These are phyloP conservation scores for Ciconia maguari DNA, from an alignment of 2,113 vertebrate species.

Conservation along the genomic window DNA sequence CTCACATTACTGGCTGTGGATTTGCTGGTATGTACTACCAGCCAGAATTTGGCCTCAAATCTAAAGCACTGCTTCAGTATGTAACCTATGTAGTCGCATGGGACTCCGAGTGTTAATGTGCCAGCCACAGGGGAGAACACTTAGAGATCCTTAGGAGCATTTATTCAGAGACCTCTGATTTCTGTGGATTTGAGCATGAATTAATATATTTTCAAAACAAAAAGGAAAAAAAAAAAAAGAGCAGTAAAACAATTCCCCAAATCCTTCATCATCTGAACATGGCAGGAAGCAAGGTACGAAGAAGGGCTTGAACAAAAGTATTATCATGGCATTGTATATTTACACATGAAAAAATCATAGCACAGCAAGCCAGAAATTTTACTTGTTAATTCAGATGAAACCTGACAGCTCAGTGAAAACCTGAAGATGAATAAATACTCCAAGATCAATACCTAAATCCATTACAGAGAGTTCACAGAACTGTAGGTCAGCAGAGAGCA, in stretches of 20 bases:
- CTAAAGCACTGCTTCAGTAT: not conserved
- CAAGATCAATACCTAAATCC: constrained; percentile 22
- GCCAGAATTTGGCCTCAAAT: not conserved
- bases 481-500: not conserved
- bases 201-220: not conserved
- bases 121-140: not conserved
- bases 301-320: not conserved
- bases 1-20: not conserved
- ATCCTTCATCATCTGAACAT: not conserved
- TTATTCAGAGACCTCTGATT: not conserved
- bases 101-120: not conserved
- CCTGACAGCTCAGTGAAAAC: not conserved
- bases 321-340: not conserved
- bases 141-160: not conserved
- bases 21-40: not conserved
- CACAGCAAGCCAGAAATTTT: constrained; percentile 15
- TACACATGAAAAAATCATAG: constrained; percentile 21
- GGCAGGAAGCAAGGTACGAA: not conserved
- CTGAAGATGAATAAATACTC: not conserved
- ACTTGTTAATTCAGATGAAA: constrained; percentile 34
- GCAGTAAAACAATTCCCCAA: not conserved
- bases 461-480: not conserved
- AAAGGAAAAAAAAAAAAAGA: not conserved
- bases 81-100: not conserved
- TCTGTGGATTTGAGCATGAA: not conserved